Evolutionary conservation across 2,113 vertebrate species (phyloP).

Genomic region (Mus musculus): GRCm39 chr6:149406501-149407000

Average conservation of each 20-base stretch:
- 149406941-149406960: constrained; percentile 7
- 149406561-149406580: no score
- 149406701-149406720: background rate
- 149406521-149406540: no score
- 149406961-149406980: background rate
- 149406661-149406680: background rate
- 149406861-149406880: constrained; percentile 1
- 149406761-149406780: background rate
- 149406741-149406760: background rate
- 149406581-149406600: no score
- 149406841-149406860: background rate
- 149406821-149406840: background rate
- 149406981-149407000: background rate
- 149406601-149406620: no score
- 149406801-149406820: background rate
- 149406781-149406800: background rate
- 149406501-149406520: no score
- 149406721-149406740: background rate
- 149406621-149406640: constrained; percentile 21
- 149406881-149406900: background rate
- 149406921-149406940: background rate
- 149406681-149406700: background rate
- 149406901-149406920: constrained; percentile 5
- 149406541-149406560: no score
- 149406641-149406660: constrained; percentile 30